Percentiles rank a stretch among this genome's conserved stretches.
phyloP scores from a whole-genome alignment of 2,888 invertebrate genomes.

The Campaea margaritaria region DNA sequence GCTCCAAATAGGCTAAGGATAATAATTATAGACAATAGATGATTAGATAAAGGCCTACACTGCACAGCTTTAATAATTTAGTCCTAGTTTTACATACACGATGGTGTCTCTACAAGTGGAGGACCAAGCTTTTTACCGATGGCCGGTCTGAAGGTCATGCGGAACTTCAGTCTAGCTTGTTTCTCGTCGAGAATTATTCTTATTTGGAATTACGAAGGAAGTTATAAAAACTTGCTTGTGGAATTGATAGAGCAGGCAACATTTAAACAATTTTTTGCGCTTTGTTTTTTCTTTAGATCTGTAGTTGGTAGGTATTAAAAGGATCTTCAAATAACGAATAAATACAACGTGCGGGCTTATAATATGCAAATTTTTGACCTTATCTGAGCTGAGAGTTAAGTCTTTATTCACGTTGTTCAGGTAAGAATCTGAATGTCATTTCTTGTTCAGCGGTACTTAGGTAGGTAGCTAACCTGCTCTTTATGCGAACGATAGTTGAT shows the following conservation, averaged over 20 bases:
- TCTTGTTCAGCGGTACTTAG: not conserved
- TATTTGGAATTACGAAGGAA: slow-evolving; percentile 65
- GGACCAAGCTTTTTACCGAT: slow-evolving; percentile 65
- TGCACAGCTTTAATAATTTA: not conserved
- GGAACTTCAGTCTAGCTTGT: slow-evolving; percentile 68
- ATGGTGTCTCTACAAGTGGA: slow-evolving; percentile 30
- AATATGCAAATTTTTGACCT: slow-evolving; percentile 14
- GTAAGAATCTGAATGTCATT: too few relatives aligned
- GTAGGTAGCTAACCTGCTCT: too few relatives aligned
- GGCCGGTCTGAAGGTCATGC: slow-evolving; percentile 74
- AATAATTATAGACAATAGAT: too few relatives aligned
- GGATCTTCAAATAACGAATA: slow-evolving; percentile 18
- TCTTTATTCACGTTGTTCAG: not conserved
- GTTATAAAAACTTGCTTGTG: slow-evolving; percentile 62
- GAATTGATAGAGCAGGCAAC: slow-evolving; percentile 57
- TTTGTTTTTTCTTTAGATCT: slow-evolving; percentile 29
- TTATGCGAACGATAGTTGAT: too few relatives aligned
- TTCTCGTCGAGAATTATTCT: slow-evolving; percentile 55
- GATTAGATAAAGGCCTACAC: too few relatives aligned
- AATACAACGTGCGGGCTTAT: not conserved
- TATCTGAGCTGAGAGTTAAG: not conserved
- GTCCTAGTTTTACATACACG: not conserved
- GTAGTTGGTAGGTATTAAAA: slow-evolving; percentile 12
- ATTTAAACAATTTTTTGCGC: slow-evolving; percentile 42
- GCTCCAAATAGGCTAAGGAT: too few relatives aligned